These are phyloP conservation scores for Heliconius charithonia DNA, from an alignment of 2,888 invertebrate genomes.

Conservation along the genomic window DNA sequence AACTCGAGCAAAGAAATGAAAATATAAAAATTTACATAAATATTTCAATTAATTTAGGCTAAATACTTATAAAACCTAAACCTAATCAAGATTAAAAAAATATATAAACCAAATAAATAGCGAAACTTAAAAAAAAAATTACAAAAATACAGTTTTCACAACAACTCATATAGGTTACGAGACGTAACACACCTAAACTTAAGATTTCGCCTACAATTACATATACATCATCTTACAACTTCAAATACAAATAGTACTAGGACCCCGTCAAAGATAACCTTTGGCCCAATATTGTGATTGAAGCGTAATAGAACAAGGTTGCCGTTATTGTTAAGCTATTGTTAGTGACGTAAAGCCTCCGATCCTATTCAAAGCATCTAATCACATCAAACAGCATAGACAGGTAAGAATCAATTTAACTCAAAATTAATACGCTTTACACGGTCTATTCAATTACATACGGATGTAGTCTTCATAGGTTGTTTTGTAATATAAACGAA, in stretches of 20 bases:
- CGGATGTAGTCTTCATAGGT: neutral
- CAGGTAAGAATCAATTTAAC: slow-evolving; percentile 25
- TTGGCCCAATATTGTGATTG: slow-evolving; percentile 76
- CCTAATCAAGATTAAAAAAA: too few relatives aligned
- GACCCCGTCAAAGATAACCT: slow-evolving; percentile 66
- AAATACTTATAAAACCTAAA: too few relatives aligned
- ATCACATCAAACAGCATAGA: slow-evolving; percentile 27
- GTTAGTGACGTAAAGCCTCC: slow-evolving; percentile 51
- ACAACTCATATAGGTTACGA: neutral
- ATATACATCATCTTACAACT: slow-evolving; percentile 22
- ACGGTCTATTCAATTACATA: slow-evolving; percentile 15
- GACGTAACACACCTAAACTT: neutral
- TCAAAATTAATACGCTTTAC: slow-evolving; percentile 28
- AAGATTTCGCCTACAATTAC: neutral
- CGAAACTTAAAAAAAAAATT: too few relatives aligned
- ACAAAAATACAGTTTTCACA: neutral
- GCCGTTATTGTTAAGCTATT: slow-evolving; percentile 64
- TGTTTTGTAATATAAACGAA: neutral
- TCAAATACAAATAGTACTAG: slow-evolving; percentile 30
- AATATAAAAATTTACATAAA: too few relatives aligned
- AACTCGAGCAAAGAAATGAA: too few relatives aligned
- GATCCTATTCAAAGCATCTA: slow-evolving; percentile 35
- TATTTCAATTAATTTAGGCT: too few relatives aligned
- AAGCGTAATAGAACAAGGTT: slow-evolving; percentile 73
- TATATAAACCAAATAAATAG: too few relatives aligned